Conservation (phyloP, 1,140 invertebrate species). For the Drosophila suzukii region DNA sequence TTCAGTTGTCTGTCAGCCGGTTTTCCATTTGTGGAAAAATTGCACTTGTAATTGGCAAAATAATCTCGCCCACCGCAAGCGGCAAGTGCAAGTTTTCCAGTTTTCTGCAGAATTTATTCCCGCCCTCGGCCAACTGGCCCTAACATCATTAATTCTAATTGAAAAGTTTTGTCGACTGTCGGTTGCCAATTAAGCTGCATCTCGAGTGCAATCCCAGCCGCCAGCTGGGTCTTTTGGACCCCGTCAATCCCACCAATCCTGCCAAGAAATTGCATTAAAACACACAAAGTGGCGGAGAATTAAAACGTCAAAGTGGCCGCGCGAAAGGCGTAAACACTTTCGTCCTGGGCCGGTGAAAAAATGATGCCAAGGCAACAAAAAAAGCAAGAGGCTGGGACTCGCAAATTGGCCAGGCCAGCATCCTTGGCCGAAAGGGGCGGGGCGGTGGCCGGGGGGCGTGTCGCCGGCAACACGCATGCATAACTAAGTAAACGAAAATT, state of each 20-base stretch:
- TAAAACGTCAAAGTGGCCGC: constrained; percentile 38
- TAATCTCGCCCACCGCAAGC: constrained; percentile 48
- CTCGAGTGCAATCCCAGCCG: constrained; percentile 31
- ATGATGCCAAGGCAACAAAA: constrained; percentile 49
- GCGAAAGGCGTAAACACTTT: constrained; percentile 24
- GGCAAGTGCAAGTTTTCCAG: constrained; percentile 32
- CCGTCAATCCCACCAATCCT: constrained; percentile 30
- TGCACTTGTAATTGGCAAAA: constrained; percentile 72
- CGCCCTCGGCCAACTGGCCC: constrained; percentile 22
- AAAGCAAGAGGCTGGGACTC: constrained; percentile 31
- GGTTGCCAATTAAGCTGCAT: constrained; percentile 56
- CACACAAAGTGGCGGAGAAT: constrained; percentile 38
- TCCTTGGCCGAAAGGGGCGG: constrained; percentile 5
- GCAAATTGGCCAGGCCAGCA: constrained; percentile 48
- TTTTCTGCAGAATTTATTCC: constrained; percentile 12
- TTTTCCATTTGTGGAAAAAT: constrained; percentile 39
- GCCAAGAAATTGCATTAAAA: constrained; percentile 59
- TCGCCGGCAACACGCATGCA: constrained; percentile 47
- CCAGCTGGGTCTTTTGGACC: constrained; percentile 4
- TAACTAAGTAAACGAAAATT: constrained; percentile 64
- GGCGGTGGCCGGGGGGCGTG: neutral
- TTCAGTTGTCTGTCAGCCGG: constrained; percentile 46
- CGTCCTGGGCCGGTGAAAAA: constrained; percentile 24
- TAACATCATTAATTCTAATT: constrained; percentile 75
- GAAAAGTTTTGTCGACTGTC: constrained; percentile 66